Base-by-base conservation (phyloP, 2,113 vertebrate species). In the Syngnathus typhle region DNA sequence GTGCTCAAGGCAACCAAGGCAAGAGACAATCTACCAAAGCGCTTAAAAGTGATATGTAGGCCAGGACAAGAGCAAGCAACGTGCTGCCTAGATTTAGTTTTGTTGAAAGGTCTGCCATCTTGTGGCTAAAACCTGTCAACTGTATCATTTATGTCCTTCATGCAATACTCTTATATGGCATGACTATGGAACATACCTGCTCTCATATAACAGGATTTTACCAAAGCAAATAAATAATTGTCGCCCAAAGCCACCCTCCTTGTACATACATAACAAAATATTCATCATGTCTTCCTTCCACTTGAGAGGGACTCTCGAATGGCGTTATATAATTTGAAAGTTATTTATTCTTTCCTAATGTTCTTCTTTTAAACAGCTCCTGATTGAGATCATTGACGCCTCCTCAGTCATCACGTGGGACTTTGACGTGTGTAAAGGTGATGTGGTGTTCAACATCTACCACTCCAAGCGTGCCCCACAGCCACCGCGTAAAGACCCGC, bases 361-460 rank as follows among this genome's bases (percentile, higher is more conserved):
- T 59, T 37, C n/a, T 47, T 52, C 5, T 10, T 65, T 55, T 7
- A 5, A 59, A 38, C 85, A 98, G 96, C 89, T 98, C 60, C 85
- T 95, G 76, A 88, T 98, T 27, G 94, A 98, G 89, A 96, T 98
- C 27, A 95, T 95, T 60, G 95, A 98, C 0, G 94, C 96, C 69
- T 92, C 95, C 1, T 98, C 96, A 0, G 96, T 99, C 71, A 96
- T 99, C 91, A 99, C 96, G 0, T 98, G 97, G 96, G 96, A 99
- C 88, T 99, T 99, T 56, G 97, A 98, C 0, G 95, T 98, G 70
- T 98, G 96, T 85, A 98, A 96, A 86, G 97, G 97, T 0, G 96
- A 99, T 72, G 89, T 99, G 0, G 92, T 96, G 41, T 99, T 99
- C 76, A 98, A 96, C 84, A 95, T 99, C 84, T 98, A 93, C 73